Evolutionary conservation across 1,140 invertebrate genomes (phyloP).

Genomic region (Aphis craccivora): DNA sequence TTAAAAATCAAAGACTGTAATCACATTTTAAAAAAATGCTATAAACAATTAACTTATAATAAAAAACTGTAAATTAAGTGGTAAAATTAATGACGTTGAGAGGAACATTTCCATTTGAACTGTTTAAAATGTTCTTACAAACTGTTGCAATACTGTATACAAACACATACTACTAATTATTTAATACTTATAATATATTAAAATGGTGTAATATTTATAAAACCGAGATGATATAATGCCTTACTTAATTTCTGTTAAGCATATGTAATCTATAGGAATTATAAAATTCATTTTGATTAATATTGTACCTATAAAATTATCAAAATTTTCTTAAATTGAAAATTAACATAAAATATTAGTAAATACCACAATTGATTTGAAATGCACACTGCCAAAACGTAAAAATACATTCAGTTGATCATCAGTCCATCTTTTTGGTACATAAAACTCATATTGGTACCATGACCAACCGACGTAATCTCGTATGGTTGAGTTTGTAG

Average conservation of each 20-base stretch:
- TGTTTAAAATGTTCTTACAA: no score
- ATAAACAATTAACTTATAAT: no score
- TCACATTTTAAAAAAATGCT: no score
- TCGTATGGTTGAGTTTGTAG: conserved; percentile 77
- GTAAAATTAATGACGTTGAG: no score
- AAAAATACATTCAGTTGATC: conserved; percentile 76
- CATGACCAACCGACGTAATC: conserved; percentile 96
- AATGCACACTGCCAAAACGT: conserved; percentile 88
- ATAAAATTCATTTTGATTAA: background rate
- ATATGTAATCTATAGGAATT: background rate
- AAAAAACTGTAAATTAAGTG: no score
- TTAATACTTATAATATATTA: no score
- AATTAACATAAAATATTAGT: background rate
- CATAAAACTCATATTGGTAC: conserved; percentile 84
- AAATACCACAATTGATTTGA: conserved; percentile 83
- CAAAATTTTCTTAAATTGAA: background rate
- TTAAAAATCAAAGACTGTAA: no score
- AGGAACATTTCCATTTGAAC: no score
- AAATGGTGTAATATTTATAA: no score
- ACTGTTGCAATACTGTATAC: no score
- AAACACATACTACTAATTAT: no score
- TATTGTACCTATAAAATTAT: background rate
- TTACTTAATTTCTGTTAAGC: background rate
- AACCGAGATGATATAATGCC: background rate
- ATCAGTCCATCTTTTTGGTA: conserved; percentile 75